These are phyloP conservation scores for Gadus chalcogrammus DNA, from an alignment of 2,113 vertebrate genomes.

Conservation along the genomic window DNA sequence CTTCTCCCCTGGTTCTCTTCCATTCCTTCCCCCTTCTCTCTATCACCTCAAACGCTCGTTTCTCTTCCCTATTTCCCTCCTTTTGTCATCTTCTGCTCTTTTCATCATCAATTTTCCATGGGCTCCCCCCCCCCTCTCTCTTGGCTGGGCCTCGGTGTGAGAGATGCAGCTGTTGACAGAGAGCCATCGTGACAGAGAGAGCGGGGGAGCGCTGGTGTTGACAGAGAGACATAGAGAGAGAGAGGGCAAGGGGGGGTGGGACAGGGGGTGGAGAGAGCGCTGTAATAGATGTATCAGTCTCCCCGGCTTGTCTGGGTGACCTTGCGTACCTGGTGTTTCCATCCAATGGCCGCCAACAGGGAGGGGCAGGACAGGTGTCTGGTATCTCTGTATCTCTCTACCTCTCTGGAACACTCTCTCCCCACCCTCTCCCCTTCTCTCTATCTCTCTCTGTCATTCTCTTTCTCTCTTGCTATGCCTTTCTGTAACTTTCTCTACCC, in stretches of 20 bases:
- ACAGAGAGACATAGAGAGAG: conserved; percentile 4
- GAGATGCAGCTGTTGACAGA: conserved; percentile 44
- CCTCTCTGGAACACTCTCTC: neutral
- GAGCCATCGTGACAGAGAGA: conserved; percentile 41
- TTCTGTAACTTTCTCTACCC: neutral
- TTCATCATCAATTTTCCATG: neutral
- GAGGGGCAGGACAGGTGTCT: conserved; percentile 5
- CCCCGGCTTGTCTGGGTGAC: neutral
- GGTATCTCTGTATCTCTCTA: neutral
- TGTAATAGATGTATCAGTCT: neutral
- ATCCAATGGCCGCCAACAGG: conserved; percentile 5
- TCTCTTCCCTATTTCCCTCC: conserved; percentile 4
- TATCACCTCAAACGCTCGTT: neutral
- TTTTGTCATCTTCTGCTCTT: conserved; percentile 9
- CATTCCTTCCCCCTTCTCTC: neutral
- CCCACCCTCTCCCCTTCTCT: neutral
- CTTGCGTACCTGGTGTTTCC: conserved; percentile 27
- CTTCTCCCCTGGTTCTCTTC: neutral
- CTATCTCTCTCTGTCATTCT: neutral
- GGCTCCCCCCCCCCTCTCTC: neutral
- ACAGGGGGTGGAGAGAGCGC: neutral
- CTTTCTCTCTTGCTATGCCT: neutral
- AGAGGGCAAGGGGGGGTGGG: neutral
- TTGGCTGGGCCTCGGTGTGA: neutral
- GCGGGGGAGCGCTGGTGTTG: neutral